phyloP scores from a whole-genome alignment of 2,797 vertebrate species.

The Tenualosa ilisha region DNA sequence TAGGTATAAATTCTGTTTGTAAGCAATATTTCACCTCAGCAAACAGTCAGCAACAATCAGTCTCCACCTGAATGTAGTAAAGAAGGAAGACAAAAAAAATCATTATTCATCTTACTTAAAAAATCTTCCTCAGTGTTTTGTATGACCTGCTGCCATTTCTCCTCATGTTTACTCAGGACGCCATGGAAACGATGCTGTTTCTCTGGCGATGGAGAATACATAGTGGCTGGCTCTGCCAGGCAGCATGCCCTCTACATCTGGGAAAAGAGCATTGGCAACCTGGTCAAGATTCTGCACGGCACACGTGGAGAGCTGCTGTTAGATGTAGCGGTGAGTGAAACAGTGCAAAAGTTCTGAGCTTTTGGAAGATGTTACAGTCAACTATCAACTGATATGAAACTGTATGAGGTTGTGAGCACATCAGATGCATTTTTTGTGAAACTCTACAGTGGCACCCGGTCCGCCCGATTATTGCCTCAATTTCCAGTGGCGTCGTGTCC shows the following conservation, averaged over 20 bases:
- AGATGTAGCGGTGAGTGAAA: slow-evolving; percentile 88
- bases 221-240: slow-evolving; percentile 92
- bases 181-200: slow-evolving; percentile 99
- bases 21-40: neutral
- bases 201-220: slow-evolving; percentile 96
- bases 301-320: slow-evolving; percentile 92
- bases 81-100: too few relatives aligned
- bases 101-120: too few relatives aligned
- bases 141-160: neutral
- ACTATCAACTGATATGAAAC: neutral
- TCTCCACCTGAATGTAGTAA: too few relatives aligned
- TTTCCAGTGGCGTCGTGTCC: slow-evolving; percentile 96
- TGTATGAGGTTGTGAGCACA: neutral
- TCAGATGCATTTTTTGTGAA: slow-evolving; percentile 26
- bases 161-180: slow-evolving; percentile 68
- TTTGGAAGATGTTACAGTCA: neutral
- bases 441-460: slow-evolving; percentile 92
- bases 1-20: neutral
- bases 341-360: neutral
- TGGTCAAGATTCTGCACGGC: slow-evolving; percentile 96
- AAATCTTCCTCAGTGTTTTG: neutral
- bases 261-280: slow-evolving; percentile 98
- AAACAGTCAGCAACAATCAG: neutral
- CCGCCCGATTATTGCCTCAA: slow-evolving; percentile 94
- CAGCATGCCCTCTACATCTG: slow-evolving; percentile 97